Percentiles rank a stretch among this genome's conserved stretches.
phyloP scores from a whole-genome alignment of 2,797 vertebrate genomes.

The Coregonus suidteri region DNA sequence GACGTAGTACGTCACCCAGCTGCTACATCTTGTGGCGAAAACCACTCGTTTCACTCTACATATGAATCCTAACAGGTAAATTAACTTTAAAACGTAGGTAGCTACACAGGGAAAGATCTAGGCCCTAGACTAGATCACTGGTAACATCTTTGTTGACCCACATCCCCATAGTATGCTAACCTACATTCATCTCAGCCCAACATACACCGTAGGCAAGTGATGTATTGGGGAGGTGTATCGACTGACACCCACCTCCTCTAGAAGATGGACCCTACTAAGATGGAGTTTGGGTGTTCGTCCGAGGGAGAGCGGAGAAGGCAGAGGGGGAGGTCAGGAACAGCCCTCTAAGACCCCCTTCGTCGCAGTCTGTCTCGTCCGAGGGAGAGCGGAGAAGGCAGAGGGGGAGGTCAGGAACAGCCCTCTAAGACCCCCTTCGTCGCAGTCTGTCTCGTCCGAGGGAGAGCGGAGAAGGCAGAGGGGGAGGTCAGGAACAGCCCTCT shows the following conservation, averaged over 20 bases:
- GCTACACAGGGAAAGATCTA: no score
- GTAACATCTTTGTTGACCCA: no score
- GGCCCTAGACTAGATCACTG: no score
- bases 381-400: slow-evolving; percentile 41
- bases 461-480: neutral
- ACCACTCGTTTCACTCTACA: no score
- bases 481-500: neutral
- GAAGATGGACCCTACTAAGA: slow-evolving; percentile 79
- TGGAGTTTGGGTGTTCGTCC: slow-evolving; percentile 74
- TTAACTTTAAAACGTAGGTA: no score
- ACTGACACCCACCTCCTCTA: no score
- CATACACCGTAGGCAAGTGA: no score
- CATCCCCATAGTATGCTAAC: no score
- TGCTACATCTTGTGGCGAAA: neutral
- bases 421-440: slow-evolving; percentile 22
- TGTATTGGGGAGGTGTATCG: no score
- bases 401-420: neutral
- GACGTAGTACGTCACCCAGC: neutral
- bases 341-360: slow-evolving; percentile 2
- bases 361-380: slow-evolving; percentile 64
- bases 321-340: neutral
- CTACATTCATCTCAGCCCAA: no score
- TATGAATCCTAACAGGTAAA: no score
- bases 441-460: slow-evolving; percentile 61
- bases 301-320: slow-evolving; percentile 50